phyloP scores from a whole-genome alignment of 2,888 invertebrate genomes.

The Diloba caeruleocephala region DNA sequence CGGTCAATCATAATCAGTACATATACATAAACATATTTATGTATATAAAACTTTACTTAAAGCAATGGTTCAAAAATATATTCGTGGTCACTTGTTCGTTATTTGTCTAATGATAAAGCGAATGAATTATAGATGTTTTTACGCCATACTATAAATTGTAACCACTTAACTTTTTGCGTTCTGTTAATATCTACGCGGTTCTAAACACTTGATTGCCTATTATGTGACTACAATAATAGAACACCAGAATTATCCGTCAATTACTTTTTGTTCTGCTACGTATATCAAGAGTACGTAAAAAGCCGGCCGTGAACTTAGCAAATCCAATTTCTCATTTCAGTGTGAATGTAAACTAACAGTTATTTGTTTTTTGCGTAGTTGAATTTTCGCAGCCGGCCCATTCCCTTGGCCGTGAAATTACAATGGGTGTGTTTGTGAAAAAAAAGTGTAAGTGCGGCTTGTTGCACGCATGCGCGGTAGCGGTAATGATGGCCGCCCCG shows the following conservation, averaged over 20 bases:
- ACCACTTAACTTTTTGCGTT: conserved; percentile 34
- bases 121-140: conserved; percentile 15
- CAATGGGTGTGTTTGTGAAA: conserved; percentile 5
- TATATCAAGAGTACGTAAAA: conserved; percentile 15
- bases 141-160: conserved; percentile 2
- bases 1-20: too few species aligned
- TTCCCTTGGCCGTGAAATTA: conserved; percentile 38
- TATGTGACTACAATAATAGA: conserved; percentile 36
- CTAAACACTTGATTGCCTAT: conserved; percentile 30
- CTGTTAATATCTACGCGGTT: not conserved
- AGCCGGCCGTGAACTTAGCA: conserved; percentile 31
- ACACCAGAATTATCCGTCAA: conserved; percentile 26
- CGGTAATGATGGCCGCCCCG: not conserved
- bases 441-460: conserved; percentile 11
- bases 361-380: conserved; percentile 11
- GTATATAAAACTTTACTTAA: too few species aligned
- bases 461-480: not conserved
- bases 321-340: conserved; percentile 43
- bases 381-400: conserved; percentile 15
- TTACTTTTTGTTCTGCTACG: conserved; percentile 43
- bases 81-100: too few species aligned
- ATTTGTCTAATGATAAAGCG: too few species aligned
- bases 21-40: too few species aligned
- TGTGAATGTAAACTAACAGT: conserved; percentile 14
- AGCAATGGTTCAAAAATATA: too few species aligned